Evolutionary conservation across 2,113 vertebrate genomes (phyloP).

Genomic region (Microcebus lehilahytsara): DNA sequence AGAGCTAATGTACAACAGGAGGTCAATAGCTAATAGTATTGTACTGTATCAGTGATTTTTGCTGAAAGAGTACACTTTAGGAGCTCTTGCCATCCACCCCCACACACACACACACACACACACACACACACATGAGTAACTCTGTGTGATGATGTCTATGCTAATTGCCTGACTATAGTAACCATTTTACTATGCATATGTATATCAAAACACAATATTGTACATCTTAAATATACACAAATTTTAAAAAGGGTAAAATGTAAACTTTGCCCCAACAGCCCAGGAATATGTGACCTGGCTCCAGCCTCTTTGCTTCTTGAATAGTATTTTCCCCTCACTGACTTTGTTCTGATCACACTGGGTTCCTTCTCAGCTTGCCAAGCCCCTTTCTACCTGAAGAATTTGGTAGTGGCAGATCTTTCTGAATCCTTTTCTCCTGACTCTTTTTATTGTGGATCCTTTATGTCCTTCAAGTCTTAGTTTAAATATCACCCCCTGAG

Average conservation of each 20-base stretch:
- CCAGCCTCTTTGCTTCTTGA: not conserved
- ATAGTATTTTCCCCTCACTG: not conserved
- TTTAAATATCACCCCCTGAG: not conserved
- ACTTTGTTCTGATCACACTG: not conserved
- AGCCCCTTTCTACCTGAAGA: not conserved
- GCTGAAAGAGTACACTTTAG: not conserved
- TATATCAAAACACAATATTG: not conserved
- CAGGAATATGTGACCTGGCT: not conserved
- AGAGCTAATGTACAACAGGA: not conserved
- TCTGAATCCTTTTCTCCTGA: not conserved
- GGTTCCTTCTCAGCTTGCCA: not conserved
- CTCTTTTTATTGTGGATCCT: not conserved
- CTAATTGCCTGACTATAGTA: not conserved
- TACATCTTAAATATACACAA: not conserved
- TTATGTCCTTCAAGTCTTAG: not conserved
- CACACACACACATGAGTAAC: not conserved
- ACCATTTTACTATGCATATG: not conserved
- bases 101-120: not conserved
- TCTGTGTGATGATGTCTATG: not conserved
- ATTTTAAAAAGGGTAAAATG: not conserved
- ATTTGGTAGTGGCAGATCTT: not conserved
- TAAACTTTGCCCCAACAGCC: not conserved
- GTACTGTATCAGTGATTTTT: not conserved
- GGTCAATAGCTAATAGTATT: not conserved
- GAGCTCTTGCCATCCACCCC: not conserved